Conservation (phyloP, 2,797 vertebrate genomes). For the Benthosema pterotum region DNA sequence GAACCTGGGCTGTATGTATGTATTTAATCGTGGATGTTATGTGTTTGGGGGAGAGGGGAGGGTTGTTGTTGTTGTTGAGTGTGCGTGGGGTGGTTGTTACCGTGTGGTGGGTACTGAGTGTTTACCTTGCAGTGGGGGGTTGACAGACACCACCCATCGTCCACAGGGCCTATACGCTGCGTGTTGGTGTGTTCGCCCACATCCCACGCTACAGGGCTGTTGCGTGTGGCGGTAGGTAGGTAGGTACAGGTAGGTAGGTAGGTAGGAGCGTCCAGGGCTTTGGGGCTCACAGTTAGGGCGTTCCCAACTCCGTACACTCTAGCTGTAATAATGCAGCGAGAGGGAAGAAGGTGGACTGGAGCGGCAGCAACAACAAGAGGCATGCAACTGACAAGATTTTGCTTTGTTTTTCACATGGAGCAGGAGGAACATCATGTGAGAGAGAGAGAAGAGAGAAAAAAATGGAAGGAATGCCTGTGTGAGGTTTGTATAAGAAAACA, state of each 20-base stretch:
- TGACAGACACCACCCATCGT: no score
- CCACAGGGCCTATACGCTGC: no score
- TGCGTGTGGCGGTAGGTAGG: no score
- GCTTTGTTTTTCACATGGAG: slow-evolving; percentile 79
- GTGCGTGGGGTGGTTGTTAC: no score
- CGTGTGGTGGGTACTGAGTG: no score
- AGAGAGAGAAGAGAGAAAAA: slow-evolving; percentile 16
- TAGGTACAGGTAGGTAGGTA: no score
- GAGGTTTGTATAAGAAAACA: no score
- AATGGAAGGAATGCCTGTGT: slow-evolving; percentile 33
- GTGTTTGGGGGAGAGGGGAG: no score
- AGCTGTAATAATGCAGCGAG: slow-evolving; percentile 89
- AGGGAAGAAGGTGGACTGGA: slow-evolving; percentile 88
- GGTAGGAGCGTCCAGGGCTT: slow-evolving; percentile 80
- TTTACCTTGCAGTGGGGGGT: no score
- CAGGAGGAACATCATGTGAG: slow-evolving; percentile 70
- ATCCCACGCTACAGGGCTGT: no score
- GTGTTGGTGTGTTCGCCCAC: no score
- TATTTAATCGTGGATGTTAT: not conserved
- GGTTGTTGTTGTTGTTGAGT: no score
- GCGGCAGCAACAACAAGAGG: slow-evolving; percentile 83
- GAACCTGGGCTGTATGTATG: slow-evolving; percentile 18
- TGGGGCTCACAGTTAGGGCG: slow-evolving; percentile 76
- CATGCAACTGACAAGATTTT: slow-evolving; percentile 81
- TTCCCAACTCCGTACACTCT: slow-evolving; percentile 78